Evolutionary conservation across 1,140 invertebrate species (phyloP), one percentile per base, ranked within the genome.

Genomic region (Globodera ellingtonae): DNA sequence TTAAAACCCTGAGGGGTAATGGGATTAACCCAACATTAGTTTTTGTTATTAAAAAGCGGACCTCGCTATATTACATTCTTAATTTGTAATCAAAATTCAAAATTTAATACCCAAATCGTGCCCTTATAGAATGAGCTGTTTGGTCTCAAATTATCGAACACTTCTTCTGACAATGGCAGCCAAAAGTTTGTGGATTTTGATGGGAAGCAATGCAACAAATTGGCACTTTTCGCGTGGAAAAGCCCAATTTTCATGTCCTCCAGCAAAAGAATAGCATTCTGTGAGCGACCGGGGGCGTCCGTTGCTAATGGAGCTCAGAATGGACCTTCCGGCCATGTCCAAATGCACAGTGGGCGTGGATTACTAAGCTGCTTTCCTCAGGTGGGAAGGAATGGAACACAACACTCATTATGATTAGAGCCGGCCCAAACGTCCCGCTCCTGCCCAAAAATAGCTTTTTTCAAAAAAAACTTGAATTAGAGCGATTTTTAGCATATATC

Each of bases 281-380:
- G 50, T 59, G 13, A 59, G 56, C 13, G 74, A 73, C 35, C n/a
- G 73, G 46, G 73, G n/a, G 46, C 56, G 69, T 18, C 83, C 83
- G 6, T 47, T 75, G 24, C 67, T 83, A 18, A 84, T 83, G 56
- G 82, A 83, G 56, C 48, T 83, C 9, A 44, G 13, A 18, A 8
- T 84, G n/a, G 44, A 24, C 18, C 44, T 84, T 47, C 84, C 83
- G 6, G 6, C 83, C 9, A 13, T 72, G 46, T 69, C 79, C 13
- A 75, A 46, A 24, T 84, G 85, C 62, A 21, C 71, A 62, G 46
- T 86, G 18, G 24, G 48, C 10, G 67, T 81, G 21, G 62, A 76
- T 8, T 84, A 77, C 35, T 46, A 86, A 50, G 70, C 87, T 46
- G 76, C 77, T 47, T 86, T 83, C 50, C 67, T 84, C 18, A 78